A percentile compares a stretch with the other conserved stretches of the same genome.
Conservation (phyloP, 2,113 vertebrate genomes). For the Athene noctua region DNA sequence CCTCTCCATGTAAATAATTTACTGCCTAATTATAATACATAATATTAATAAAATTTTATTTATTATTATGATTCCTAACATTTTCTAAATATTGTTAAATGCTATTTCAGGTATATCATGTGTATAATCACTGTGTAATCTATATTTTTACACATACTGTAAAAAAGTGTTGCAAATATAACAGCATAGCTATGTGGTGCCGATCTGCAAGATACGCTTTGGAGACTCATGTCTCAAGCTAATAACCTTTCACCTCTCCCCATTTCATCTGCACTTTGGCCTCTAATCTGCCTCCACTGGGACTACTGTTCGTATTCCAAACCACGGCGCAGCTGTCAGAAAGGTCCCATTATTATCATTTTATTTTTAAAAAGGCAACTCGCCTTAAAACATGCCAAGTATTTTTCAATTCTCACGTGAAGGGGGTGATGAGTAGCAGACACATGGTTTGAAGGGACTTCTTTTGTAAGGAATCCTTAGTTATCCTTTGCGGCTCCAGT, state of each 20-base stretch:
- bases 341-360: not conserved
- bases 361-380: not conserved
- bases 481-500: not conserved
- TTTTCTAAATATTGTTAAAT: not conserved
- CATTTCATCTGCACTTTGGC: not conserved
- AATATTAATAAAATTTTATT: not conserved
- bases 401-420: not conserved
- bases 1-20: not conserved
- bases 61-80: not conserved
- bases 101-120: not conserved
- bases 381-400: not conserved
- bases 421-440: not conserved
- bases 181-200: not conserved
- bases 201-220: not conserved
- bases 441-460: not conserved
- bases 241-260: not conserved
- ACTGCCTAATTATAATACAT: not conserved
- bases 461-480: not conserved
- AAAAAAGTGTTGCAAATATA: not conserved
- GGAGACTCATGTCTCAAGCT: not conserved
- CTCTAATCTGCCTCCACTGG: not conserved
- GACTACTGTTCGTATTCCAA: not conserved
- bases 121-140: not conserved
- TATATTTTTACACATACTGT: not conserved
- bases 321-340: not conserved